Base-by-base conservation (phyloP, 2,113 vertebrate genomes). In the Lamprotornis superbus region DNA sequence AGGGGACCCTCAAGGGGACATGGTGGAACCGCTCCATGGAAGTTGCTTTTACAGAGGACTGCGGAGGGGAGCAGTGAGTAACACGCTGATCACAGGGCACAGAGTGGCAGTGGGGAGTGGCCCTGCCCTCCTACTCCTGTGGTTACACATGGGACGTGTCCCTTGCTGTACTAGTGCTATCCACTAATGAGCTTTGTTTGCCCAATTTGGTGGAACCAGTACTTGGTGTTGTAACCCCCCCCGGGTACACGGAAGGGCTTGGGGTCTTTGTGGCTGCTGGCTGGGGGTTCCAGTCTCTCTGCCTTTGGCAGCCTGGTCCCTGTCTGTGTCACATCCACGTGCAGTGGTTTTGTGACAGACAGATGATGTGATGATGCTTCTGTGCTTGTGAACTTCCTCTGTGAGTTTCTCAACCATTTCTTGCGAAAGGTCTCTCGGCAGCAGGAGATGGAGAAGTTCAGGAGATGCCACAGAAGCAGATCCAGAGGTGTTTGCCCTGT, bases 21-120 rank as follows among this genome's bases (percentile, higher is more conserved):
- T 8, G 6, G 33, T 56, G 12, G 18, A 64, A 27, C 27, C 30
- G 19, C 52, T 37, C 46, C 5, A 0, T 1, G 7, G 18, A 20
- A 37, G 10, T 19, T 24, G 7, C 11, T 67, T 39, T 69, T 33
- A 5, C 5, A 6, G 27, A 15, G 47, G 42, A 12, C 13, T 57
- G 67, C 23, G n/a, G 87, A 39, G 44, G 33, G 57, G 9, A 76
- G 30, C 37, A 11, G 53, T 1, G 28, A 33, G 56, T 12, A 6
- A 11, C 3, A 2, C 0, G 0, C 25, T 65, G 35, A 6, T 42
- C 60, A 6, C 1, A 2, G 46, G 61, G 20, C 9, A 9, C 55
- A 12, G 64, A 49, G 35, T 8, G 31, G 23, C 0, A 1, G 17
- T 4, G 12, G 27, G 44, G 40, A 10, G 33, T 44, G 25, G 44